These are phyloP conservation scores for Drosophila rufa DNA, from an alignment of 1,140 invertebrate genomes.

Conservation along the genomic window DNA sequence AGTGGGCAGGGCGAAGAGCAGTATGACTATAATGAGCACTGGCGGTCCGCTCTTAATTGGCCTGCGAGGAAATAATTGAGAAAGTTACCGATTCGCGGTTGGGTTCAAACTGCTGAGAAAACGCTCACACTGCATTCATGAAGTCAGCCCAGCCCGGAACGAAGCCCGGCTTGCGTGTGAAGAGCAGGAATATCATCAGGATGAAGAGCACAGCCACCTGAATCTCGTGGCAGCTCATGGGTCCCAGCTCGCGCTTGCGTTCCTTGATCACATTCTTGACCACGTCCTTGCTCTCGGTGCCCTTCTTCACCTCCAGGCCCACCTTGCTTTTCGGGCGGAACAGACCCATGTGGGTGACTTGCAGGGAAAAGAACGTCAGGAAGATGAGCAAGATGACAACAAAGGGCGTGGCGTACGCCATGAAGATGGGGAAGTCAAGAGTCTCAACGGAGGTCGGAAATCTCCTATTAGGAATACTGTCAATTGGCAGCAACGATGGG, in stretches of 20 bases:
- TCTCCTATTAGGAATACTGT: slow-evolving; percentile 55
- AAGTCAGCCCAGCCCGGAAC: slow-evolving; percentile 61
- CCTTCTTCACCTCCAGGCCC: slow-evolving; percentile 86
- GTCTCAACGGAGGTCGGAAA: slow-evolving; percentile 87
- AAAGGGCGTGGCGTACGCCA: slow-evolving; percentile 87
- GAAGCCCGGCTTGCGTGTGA: slow-evolving; percentile 92
- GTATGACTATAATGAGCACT: slow-evolving; percentile 87
- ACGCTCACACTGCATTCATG: slow-evolving; percentile 58
- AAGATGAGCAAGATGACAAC: slow-evolving; percentile 90
- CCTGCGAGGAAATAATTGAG: slow-evolving; percentile 75
- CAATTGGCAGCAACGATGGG: not conserved
- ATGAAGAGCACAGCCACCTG: slow-evolving; percentile 91
- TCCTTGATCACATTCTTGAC: slow-evolving; percentile 88
- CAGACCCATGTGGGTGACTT: slow-evolving; percentile 90
- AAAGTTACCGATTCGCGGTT: not conserved
- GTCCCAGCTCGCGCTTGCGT: slow-evolving; percentile 91
- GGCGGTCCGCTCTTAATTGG: slow-evolving; percentile 91
- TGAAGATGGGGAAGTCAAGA: slow-evolving; percentile 91
- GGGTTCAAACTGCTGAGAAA: slow-evolving; percentile 38
- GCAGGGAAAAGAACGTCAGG: slow-evolving; percentile 89
- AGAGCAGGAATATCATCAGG: slow-evolving; percentile 92
- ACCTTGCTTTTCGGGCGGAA: slow-evolving; percentile 87
- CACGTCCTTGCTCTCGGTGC: slow-evolving; percentile 86
- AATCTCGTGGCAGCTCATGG: slow-evolving; percentile 92
- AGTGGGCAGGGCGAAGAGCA: slow-evolving; percentile 92